Conservation (phyloP, 2,113 vertebrate genomes). For the Ciconia maguari region DNA sequence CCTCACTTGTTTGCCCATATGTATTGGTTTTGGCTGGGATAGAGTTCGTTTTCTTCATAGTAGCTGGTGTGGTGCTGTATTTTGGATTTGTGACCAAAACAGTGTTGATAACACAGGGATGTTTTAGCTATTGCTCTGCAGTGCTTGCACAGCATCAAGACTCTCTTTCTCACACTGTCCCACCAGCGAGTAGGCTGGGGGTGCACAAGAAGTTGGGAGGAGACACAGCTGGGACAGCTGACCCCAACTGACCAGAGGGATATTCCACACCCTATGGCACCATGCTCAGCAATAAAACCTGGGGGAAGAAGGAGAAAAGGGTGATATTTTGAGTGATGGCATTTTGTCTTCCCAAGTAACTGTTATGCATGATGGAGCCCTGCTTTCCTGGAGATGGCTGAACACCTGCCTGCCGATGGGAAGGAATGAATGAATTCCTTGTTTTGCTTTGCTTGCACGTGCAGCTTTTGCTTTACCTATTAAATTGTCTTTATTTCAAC, state of each 20-base stretch:
- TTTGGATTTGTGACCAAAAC: background rate
- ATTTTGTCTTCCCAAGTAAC: background rate
- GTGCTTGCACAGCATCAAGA: background rate
- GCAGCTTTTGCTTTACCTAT: background rate
- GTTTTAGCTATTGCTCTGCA: background rate
- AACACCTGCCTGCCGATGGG: background rate
- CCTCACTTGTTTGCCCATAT: background rate
- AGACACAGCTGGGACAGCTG: background rate
- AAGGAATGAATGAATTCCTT: background rate
- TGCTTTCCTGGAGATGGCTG: background rate
- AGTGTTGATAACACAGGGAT: background rate
- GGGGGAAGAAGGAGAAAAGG: background rate
- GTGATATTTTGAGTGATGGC: background rate
- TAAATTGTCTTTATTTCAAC: background rate
- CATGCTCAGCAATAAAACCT: background rate
- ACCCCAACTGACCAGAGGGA: background rate
- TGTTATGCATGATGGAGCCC: accelerated
- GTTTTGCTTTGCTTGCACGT: background rate
- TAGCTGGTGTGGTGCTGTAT: background rate
- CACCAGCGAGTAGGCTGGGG: background rate
- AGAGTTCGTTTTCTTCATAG: background rate
- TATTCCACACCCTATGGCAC: background rate
- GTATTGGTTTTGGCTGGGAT: background rate
- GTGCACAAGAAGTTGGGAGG: background rate
- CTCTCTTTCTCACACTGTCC: accelerated